Evolutionary conservation across 2,888 invertebrate genomes (phyloP).

Genomic region (Strigamia crassipes): DNA sequence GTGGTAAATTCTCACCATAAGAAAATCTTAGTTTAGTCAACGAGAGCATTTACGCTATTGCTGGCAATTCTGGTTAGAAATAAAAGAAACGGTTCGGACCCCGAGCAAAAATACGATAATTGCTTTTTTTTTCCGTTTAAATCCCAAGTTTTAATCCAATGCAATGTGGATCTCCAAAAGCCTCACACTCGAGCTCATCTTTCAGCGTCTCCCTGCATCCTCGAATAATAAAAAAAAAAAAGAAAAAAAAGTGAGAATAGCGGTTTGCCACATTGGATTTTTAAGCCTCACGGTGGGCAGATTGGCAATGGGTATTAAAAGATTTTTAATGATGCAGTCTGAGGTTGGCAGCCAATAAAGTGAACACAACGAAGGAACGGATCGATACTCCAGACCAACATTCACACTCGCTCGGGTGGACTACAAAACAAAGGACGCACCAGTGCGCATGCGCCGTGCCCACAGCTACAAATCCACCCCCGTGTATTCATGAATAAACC

Average conservation of each 20-base stretch:
- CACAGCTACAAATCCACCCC: conserved; percentile 34
- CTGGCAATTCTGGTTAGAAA: too few species aligned
- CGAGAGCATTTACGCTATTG: too few species aligned
- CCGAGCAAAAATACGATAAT: too few species aligned
- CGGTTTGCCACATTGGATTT: conserved; percentile 33
- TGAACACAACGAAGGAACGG: conserved; percentile 28
- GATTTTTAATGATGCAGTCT: conserved; percentile 25
- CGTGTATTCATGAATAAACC: conserved; percentile 19
- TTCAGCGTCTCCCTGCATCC: too few species aligned
- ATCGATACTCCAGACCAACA: conserved; percentile 37
- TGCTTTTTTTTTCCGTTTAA: too few species aligned
- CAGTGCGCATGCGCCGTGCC: conserved; percentile 16
- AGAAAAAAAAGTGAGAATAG: not conserved
- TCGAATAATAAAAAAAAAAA: too few species aligned
- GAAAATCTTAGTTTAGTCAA: too few species aligned
- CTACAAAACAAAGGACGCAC: conserved; percentile 28
- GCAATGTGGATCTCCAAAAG: too few species aligned
- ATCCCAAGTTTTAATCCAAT: too few species aligned
- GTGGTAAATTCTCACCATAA: too few species aligned
- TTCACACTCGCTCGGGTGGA: conserved; percentile 36
- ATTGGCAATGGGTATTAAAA: conserved; percentile 29
- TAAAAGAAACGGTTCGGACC: too few species aligned
- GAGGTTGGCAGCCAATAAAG: conserved; percentile 42
- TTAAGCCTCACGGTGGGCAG: conserved; percentile 4
- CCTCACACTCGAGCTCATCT: too few species aligned